phyloP scores from a whole-genome alignment of 2,888 invertebrate species.

The Chrysomela aeneicollis region DNA sequence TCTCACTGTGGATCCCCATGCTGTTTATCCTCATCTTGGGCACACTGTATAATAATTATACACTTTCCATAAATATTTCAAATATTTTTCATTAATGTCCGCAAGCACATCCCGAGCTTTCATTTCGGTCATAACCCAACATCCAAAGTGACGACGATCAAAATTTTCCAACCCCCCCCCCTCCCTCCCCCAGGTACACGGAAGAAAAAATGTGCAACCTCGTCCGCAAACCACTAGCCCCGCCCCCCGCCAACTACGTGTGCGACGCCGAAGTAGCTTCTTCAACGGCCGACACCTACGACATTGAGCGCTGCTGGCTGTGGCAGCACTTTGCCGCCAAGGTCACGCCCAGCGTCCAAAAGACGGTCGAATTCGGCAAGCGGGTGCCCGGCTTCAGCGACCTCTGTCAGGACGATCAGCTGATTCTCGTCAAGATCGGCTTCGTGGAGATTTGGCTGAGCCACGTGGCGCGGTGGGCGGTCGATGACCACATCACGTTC shows the following conservation, averaged over 20 bases:
- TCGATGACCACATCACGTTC: conserved; percentile 80
- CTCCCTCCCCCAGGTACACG: conserved; percentile 75
- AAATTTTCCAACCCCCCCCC: too few species aligned
- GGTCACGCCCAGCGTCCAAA: conserved; percentile 89
- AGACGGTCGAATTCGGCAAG: conserved; percentile 96
- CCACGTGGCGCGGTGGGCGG: conserved; percentile 82
- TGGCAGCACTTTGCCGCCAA: conserved; percentile 89
- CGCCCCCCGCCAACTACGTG: conserved; percentile 56
- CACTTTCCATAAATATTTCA: too few species aligned
- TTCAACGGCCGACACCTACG: conserved; percentile 52
- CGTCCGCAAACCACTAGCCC: conserved; percentile 73
- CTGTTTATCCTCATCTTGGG: too few species aligned
- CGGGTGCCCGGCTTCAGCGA: conserved; percentile 91
- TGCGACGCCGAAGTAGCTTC: conserved; percentile 65
- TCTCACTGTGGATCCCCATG: too few species aligned
- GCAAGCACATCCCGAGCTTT: too few species aligned
- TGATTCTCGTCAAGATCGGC: conserved; percentile 94
- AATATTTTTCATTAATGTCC: too few species aligned
- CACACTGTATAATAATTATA: too few species aligned
- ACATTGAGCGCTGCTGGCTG: conserved; percentile 68
- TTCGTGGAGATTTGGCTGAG: conserved; percentile 97
- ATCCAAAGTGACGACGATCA: too few species aligned
- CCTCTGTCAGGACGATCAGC: conserved; percentile 93
- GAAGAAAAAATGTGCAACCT: conserved; percentile 81
- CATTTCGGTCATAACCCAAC: too few species aligned